Percentiles rank a stretch among this genome's conserved stretches.
phyloP scores from a whole-genome alignment of 2,888 invertebrate species.

The Steinernema carpocapsae region DNA sequence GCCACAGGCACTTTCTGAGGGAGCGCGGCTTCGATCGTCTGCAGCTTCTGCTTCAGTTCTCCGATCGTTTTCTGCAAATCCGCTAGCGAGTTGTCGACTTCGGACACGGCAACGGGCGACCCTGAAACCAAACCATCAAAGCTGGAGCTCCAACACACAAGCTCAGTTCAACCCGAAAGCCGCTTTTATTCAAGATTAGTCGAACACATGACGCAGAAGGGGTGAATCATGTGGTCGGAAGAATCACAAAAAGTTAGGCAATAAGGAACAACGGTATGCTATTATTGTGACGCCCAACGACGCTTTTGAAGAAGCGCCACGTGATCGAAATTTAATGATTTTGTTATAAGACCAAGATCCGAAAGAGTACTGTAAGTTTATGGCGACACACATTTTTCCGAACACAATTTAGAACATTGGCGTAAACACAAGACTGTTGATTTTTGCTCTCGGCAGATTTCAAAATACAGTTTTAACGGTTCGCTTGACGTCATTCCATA shows the following conservation, averaged over 20 bases:
- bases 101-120: neutral
- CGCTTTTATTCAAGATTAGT: neutral
- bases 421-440: too few relatives aligned
- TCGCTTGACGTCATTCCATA: too few relatives aligned
- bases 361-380: neutral
- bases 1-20: neutral
- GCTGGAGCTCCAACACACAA: neutral
- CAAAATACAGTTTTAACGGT: too few relatives aligned
- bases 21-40: constrained; percentile 8
- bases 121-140: neutral
- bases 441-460: too few relatives aligned
- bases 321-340: too few relatives aligned
- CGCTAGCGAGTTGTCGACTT: neutral
- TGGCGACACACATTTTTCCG: neutral
- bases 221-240: neutral
- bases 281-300: neutral
- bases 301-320: too few relatives aligned
- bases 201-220: too few relatives aligned
- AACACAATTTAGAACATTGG: too few relatives aligned
- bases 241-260: neutral
- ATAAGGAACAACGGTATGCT: neutral
- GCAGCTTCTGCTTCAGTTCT: neutral
- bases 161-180: neutral
- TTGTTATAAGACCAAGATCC: too few relatives aligned
- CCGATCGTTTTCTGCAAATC: neutral